Base-by-base conservation (phyloP, 2,888 invertebrate genomes). In the Megamerina dolium region DNA sequence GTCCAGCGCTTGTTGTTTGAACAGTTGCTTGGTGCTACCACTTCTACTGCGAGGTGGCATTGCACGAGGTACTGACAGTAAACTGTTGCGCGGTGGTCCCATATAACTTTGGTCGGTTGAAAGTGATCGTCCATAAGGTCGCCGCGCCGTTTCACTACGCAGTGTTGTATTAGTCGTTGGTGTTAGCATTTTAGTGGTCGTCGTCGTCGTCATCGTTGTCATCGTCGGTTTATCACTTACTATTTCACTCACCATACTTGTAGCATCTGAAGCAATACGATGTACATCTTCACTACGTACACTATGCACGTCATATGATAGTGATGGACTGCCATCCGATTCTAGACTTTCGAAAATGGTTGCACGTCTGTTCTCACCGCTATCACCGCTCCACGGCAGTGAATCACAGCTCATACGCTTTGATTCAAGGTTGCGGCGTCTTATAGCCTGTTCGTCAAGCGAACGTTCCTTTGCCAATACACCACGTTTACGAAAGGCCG, bases 1-100 rank as follows among this genome's bases (percentile, higher is more conserved):
- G 49, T 78, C 78, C 44, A 77, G 70, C 0, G 77, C 76, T 52
- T 73, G 70, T 52, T 78, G 77, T 57, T 77, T 78, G 57, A 78
- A 78, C 10, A 78, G 65, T 59, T 78, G 77, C 54, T 76, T 79
- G 17, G 76, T 76, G 60, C 78, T 78, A 49, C 64, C 69, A 45
- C 70, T 70, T 47, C 72, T 66, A 53, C 65, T 70, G 32, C 70
- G 59, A 57, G 66, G 73, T 34, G 72, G 71, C 66, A 70, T 66
- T 34, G 64, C 59, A 30, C 68, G 62, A 37, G 72, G 71, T 48
- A 72, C 70, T 14, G 69, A 66, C 3, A 70, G 55, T 41, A 62
- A 53, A 39, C 64, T 61, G 51, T 59, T 58, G 32, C 61, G 55
- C 23, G 53, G 37, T 17, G 58, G 51, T 42, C 19, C 57, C 30